These are phyloP conservation scores for Caenorhabditis macrosperma DNA, from an alignment of 2,888 invertebrate genomes.

Conservation along the genomic window DNA sequence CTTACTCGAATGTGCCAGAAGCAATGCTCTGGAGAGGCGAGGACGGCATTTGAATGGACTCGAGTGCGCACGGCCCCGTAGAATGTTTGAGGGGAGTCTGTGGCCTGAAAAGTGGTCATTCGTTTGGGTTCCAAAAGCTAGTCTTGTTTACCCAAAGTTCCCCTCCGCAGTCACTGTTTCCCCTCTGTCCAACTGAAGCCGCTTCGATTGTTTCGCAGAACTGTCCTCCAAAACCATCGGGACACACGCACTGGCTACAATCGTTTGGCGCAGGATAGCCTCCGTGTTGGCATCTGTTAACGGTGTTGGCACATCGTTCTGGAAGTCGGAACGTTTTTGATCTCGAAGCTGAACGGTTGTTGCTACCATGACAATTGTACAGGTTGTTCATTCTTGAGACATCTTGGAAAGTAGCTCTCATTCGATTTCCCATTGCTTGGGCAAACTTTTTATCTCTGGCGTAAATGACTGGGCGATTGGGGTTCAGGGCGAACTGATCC, in stretches of 20 bases:
- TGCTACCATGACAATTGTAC: constrained; percentile 63
- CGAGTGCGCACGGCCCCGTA: constrained; percentile 51
- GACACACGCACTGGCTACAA: constrained; percentile 72
- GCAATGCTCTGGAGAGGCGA: constrained; percentile 50
- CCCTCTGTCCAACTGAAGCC: constrained; percentile 61
- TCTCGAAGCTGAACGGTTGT: not conserved
- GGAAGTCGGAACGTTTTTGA: too few species aligned
- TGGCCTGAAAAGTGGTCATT: constrained; percentile 25
- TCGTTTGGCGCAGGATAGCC: constrained; percentile 71
- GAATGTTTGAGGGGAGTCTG: constrained; percentile 36
- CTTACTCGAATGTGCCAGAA: constrained; percentile 58
- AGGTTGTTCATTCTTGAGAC: constrained; percentile 62
- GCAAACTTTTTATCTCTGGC: constrained; percentile 55
- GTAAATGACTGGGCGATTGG: constrained; percentile 59
- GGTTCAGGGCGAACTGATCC: constrained; percentile 58
- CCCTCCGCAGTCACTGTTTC: constrained; percentile 48
- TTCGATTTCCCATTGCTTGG: constrained; percentile 66
- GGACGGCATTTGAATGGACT: constrained; percentile 35
- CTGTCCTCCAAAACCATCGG: constrained; percentile 71
- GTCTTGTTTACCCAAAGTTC: constrained; percentile 34
- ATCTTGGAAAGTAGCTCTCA: constrained; percentile 66
- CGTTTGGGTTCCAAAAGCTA: not conserved
- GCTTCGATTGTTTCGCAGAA: constrained; percentile 67
- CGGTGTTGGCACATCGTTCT: constrained; percentile 56
- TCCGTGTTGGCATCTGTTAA: constrained; percentile 60